A percentile compares a stretch with the other conserved stretches of the same genome.
These are phyloP conservation scores for Calonectris borealis DNA, from an alignment of 2,113 vertebrate genomes.

Conservation along the genomic window DNA sequence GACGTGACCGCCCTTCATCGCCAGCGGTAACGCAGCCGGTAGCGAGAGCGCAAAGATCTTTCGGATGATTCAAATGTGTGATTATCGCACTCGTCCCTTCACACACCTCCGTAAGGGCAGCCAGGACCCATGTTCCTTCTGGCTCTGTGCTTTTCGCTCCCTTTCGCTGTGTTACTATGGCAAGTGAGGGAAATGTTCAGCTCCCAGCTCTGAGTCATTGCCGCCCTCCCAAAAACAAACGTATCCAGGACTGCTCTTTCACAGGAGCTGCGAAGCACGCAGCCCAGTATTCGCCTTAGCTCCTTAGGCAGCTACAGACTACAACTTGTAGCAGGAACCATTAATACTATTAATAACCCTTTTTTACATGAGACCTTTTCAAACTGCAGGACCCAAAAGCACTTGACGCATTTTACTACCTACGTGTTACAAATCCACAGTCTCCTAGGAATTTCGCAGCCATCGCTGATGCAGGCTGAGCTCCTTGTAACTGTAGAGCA, in stretches of 20 bases:
- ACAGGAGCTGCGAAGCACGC: neutral
- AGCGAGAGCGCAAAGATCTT: neutral
- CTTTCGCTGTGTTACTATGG: neutral
- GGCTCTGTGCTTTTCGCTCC: neutral
- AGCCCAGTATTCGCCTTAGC: neutral
- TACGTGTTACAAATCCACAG: neutral
- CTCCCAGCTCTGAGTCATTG: slow-evolving; percentile 16
- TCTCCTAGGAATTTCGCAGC: neutral
- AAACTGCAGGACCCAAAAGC: neutral
- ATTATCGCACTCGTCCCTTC: neutral
- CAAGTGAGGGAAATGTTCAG: neutral
- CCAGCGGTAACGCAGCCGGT: accelerated
- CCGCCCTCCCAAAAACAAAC: neutral
- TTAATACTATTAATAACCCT: neutral
- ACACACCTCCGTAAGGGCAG: neutral
- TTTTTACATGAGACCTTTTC: neutral
- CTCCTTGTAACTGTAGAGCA: neutral
- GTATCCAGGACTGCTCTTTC: neutral
- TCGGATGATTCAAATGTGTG: neutral
- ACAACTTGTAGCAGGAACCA: neutral
- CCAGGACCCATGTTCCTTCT: neutral
- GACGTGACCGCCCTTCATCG: accelerated
- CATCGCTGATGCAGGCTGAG: neutral
- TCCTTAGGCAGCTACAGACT: neutral
- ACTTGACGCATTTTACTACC: neutral